Evolutionary conservation across 2,888 invertebrate species (phyloP).

Genomic region (Volucella zonaria): DNA sequence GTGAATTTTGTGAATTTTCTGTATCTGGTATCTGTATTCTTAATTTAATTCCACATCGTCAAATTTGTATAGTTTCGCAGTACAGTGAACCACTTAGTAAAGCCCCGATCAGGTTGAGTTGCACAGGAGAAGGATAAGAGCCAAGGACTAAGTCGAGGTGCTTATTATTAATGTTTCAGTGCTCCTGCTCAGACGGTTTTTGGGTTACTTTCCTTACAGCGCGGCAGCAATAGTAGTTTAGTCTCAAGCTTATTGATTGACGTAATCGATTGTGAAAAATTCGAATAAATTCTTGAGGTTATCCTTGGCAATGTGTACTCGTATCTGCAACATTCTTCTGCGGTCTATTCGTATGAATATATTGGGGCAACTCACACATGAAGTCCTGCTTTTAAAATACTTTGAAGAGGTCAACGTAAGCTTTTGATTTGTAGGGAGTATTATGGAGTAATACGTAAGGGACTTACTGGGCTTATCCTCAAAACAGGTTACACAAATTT

Average conservation of each 20-base stretch:
- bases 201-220: background rate
- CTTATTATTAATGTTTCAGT: constrained; percentile 14
- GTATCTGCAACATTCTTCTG: background rate
- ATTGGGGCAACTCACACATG: background rate
- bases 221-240: background rate
- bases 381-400: background rate
- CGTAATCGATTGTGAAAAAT: constrained; percentile 21
- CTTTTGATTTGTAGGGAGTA: background rate
- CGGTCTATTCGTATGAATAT: too few relatives aligned
- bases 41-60: background rate
- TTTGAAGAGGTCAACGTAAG: constrained; percentile 3
- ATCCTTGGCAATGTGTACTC: constrained; percentile 11
- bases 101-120: constrained; percentile 33
- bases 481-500: constrained; percentile 6
- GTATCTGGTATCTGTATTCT: background rate
- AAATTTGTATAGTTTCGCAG: background rate
- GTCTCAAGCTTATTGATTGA: constrained; percentile 12
- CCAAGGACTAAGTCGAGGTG: background rate
- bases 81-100: constrained; percentile 16
- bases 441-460: background rate
- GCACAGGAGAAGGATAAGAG: background rate
- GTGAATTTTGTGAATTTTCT: background rate
- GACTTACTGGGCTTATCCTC: background rate
- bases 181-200: constrained; percentile 33
- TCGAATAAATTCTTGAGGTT: constrained; percentile 18